phyloP scores from a whole-genome alignment of 2,113 vertebrate species.

The Uropsilus gracilis region DNA sequence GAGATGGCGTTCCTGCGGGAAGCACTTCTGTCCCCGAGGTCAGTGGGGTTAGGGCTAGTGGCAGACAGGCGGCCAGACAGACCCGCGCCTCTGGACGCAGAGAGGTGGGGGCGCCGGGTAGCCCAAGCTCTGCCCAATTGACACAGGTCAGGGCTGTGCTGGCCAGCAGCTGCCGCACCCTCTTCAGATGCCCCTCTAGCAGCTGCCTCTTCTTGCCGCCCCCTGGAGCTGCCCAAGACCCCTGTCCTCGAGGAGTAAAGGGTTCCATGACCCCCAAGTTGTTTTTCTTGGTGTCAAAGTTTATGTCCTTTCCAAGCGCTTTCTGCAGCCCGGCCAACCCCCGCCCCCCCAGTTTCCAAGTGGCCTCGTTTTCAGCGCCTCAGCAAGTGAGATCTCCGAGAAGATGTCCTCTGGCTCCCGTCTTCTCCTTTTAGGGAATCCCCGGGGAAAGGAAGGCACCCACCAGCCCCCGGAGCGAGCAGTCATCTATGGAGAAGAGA shows the following conservation, averaged over 20 bases:
- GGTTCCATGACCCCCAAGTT: neutral
- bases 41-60: neutral
- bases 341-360: neutral
- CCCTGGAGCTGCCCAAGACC: neutral
- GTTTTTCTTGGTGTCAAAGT: slow-evolving; percentile 17
- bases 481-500: neutral
- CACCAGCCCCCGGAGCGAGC: neutral
- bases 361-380: neutral
- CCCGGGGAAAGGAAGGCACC: neutral
- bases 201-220: neutral
- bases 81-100: neutral
- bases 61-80: neutral
- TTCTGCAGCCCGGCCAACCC: neutral
- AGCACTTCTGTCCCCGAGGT: neutral
- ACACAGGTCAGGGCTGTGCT: neutral
- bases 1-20: neutral
- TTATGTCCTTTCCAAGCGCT: neutral
- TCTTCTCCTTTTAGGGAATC: neutral
- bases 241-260: neutral
- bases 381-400: neutral
- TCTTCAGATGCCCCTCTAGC: neutral
- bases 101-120: neutral
- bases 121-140: neutral
- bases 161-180: neutral
- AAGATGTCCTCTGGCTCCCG: neutral